Evolutionary conservation across 2,113 vertebrate species (phyloP).

Genomic region (Nannospalax galili): DNA sequence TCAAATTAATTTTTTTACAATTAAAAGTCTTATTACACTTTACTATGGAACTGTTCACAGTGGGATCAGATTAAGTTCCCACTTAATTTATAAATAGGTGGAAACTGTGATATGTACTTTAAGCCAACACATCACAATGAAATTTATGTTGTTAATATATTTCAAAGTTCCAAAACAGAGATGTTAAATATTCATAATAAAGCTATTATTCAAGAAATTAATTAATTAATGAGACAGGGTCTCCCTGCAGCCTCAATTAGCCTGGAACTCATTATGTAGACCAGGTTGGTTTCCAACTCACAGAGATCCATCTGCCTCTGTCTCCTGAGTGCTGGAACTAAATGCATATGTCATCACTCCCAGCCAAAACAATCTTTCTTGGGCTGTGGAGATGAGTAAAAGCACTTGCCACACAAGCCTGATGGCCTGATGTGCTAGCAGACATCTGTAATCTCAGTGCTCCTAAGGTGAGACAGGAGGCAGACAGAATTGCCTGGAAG

Average conservation of each 20-base stretch:
- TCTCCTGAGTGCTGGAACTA: no score
- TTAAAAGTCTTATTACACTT: background rate
- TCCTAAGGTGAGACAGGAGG: background rate
- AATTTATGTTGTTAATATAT: conserved; percentile 29
- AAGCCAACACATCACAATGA: conserved; percentile 1
- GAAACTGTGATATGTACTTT: conserved; percentile 16
- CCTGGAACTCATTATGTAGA: no score
- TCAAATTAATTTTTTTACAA: background rate
- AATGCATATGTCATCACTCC: no score
- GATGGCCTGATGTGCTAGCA: background rate
- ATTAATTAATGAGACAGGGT: background rate
- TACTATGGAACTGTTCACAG: background rate
- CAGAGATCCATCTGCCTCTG: no score
- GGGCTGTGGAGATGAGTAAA: no score
- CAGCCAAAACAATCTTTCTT: no score
- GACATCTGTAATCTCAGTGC: background rate
- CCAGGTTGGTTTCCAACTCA: no score
- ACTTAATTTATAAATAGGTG: background rate
- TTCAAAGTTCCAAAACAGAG: background rate
- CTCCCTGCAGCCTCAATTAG: background rate
- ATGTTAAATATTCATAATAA: conserved; percentile 13
- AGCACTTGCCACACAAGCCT: background rate
- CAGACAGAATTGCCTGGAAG: background rate
- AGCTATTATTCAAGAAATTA: background rate
- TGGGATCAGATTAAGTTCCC: background rate